These are phyloP conservation scores for Oxyruncus cristatus DNA, from an alignment of 2,113 vertebrate species.

Conservation along the genomic window DNA sequence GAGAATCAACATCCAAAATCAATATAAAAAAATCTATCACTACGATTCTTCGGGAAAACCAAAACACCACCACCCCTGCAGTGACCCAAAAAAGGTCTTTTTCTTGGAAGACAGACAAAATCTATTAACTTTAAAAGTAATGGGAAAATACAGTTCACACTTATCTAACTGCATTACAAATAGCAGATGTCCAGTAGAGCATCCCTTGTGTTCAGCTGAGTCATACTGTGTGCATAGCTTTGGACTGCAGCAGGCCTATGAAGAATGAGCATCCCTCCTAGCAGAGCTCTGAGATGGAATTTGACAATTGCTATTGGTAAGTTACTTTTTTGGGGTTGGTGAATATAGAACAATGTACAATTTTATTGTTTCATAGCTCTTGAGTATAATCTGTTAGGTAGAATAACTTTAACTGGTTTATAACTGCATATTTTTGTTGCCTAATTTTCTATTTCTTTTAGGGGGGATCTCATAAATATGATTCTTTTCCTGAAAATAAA, in stretches of 20 bases:
- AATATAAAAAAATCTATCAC: not conserved
- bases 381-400: not conserved
- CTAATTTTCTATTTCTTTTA: not conserved
- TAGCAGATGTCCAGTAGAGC: fast-evolving
- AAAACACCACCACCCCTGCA: not conserved
- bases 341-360: not conserved
- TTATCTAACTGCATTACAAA: not conserved
- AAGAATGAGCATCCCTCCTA: not conserved
- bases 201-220: not conserved
- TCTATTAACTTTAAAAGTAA: not conserved
- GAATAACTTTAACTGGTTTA: not conserved
- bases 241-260: not conserved
- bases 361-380: not conserved
- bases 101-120: not conserved
- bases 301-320: not conserved
- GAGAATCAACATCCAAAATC: not conserved
- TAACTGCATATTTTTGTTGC: not conserved
- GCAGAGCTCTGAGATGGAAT: not conserved
- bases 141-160: not conserved
- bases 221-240: not conserved
- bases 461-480: fast-evolving
- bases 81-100: fast-evolving
- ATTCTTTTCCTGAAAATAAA: not conserved
- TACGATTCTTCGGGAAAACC: not conserved
- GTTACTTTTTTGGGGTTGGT: not conserved